phyloP scores from a whole-genome alignment of 2,113 vertebrate species.

The Ovibos moschatus region DNA sequence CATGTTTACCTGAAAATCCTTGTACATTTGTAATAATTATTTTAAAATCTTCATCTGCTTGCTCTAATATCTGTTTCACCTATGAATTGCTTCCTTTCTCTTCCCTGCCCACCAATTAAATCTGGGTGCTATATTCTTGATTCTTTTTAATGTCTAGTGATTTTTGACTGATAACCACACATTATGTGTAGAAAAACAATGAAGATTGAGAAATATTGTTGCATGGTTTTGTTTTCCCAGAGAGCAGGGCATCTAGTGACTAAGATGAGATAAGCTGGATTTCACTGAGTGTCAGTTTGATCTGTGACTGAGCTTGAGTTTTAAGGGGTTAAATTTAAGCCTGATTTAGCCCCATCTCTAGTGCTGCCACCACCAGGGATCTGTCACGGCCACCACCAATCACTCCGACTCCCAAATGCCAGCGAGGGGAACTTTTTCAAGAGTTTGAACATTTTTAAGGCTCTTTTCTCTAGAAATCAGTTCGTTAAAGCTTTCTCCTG shows the following conservation, averaged over 20 bases:
- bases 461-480: not conserved
- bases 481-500: not conserved
- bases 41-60: not conserved
- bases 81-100: not conserved
- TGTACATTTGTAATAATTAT: not conserved
- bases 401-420: not conserved
- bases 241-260: not conserved
- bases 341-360: not conserved
- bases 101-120: not conserved
- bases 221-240: not conserved
- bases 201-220: not conserved
- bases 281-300: not conserved
- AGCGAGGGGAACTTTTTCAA: not conserved
- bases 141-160: not conserved
- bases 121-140: not conserved
- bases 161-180: not conserved
- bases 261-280: not conserved
- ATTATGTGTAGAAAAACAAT: not conserved
- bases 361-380: not conserved
- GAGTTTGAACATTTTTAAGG: not conserved
- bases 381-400: not conserved
- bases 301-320: not conserved
- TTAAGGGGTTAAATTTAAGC: not conserved
- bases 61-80: not conserved
- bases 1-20: not conserved